Base-by-base conservation (phyloP, 2,797 vertebrate genomes). In the Cercopithecus hamlyni region DNA sequence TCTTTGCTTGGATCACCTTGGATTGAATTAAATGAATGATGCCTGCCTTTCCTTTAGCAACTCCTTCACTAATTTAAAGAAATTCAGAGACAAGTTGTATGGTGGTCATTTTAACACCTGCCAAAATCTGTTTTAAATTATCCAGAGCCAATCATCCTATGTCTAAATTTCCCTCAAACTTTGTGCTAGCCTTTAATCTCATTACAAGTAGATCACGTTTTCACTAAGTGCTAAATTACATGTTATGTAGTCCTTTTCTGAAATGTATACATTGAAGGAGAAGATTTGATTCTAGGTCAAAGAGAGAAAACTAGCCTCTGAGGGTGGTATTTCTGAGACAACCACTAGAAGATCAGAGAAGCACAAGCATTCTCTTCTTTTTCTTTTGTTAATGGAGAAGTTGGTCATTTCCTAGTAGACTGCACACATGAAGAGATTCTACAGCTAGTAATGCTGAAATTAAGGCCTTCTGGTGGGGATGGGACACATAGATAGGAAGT, bases 401-500 rank as follows among this genome's bases (percentile, higher is more conserved):
- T n/a, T 90, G 55, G 43, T 20, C 48, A 85, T 96, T 92, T 95
- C 73, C 72, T 93, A 72, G 61, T n/a, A 95, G 76, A 87, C 33
- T 72, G 39, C n/a, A 94, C 26, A 27, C 61, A 55, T 50, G 45
- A 92, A 80, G 36, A 84, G 27, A 79, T 70, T 81, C 39, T 36
- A 94, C 24, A 97, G 61, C 64, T 86, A 86, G 33, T 79, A 89
- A 93, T 33, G n/a, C 41, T 80, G 1, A 96, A 88, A 91, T 94
- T 84, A 72, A 90, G 70, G 27, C 20, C 33, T 91, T 50, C 84
- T 82, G 22, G 50, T 52, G n/a, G 24, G 41, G 11, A 24, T 26
- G 12, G 17, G 57, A 15, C 55, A 86, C 27, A 55, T 9, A 27
- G n/a, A 39, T 52, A 55, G 12, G 36, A 94, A 94, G n/a, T 22